phyloP scores from a whole-genome alignment of 1,140 invertebrate genomes.

The Asbolus verrucosus region DNA sequence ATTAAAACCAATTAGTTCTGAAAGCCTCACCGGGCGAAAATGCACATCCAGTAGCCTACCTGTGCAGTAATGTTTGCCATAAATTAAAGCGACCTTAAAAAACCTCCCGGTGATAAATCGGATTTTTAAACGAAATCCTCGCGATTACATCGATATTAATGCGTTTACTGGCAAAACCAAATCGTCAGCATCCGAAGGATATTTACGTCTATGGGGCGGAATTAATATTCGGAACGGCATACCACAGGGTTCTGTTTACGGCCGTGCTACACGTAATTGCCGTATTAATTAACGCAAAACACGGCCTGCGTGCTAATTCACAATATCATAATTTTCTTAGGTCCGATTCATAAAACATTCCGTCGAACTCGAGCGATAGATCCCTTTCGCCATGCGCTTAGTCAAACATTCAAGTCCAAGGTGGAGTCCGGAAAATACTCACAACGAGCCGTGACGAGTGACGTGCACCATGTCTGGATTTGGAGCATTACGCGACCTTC shows the following conservation, averaged over 20 bases:
- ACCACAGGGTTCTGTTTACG: slow-evolving; percentile 26
- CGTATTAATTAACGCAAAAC: slow-evolving; percentile 60
- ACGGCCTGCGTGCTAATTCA: slow-evolving; percentile 59
- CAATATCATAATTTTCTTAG: slow-evolving; percentile 58
- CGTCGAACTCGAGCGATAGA: slow-evolving; percentile 9
- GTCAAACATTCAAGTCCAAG: too few species aligned
- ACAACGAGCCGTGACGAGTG: slow-evolving; percentile 61
- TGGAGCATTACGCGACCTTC: slow-evolving; percentile 58
- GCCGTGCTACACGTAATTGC: slow-evolving; percentile 54
- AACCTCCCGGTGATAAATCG: slow-evolving; percentile 18
- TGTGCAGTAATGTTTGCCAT: not conserved
- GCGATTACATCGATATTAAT: slow-evolving; percentile 43
- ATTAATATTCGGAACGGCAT: slow-evolving; percentile 49
- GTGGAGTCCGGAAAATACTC: slow-evolving; percentile 53
- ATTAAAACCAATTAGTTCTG: slow-evolving; percentile 48
- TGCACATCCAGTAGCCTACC: not conserved
- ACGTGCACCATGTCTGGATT: slow-evolving; percentile 56
- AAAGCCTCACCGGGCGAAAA: slow-evolving; percentile 35
- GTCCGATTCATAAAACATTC: slow-evolving; percentile 51
- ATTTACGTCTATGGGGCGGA: slow-evolving; percentile 31
- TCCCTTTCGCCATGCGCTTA: too few species aligned
- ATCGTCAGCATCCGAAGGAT: slow-evolving; percentile 12
- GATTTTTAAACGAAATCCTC: slow-evolving; percentile 28
- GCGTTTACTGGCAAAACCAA: slow-evolving; percentile 1
- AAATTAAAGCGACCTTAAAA: not conserved